phyloP scores from a whole-genome alignment of 2,797 vertebrate genomes.

The Chelon auratus region DNA sequence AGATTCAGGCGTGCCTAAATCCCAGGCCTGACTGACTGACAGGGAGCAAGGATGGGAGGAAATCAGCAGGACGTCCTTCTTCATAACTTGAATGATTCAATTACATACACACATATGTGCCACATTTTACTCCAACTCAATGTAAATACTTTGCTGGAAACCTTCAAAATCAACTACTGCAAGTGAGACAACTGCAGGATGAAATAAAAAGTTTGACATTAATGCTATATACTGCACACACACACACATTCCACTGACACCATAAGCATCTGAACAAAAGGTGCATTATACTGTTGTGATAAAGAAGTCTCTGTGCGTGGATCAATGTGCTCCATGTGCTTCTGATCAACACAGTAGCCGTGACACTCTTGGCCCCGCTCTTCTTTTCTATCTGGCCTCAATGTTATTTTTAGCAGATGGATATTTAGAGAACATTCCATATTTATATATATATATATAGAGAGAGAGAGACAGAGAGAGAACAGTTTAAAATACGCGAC shows the following conservation, averaged over 20 bases:
- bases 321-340: conserved; percentile 78
- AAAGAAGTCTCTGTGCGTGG: conserved; percentile 68
- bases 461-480: too few species aligned
- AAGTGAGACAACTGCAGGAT: conserved; percentile 17
- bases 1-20: background rate
- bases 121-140: conserved; percentile 22
- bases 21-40: conserved; percentile 8
- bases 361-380: conserved; percentile 46
- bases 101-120: conserved; percentile 9
- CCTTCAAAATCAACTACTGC: conserved; percentile 7
- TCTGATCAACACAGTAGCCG: conserved; percentile 65
- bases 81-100: conserved; percentile 11
- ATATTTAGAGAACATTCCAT: conserved; percentile 23
- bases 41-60: conserved; percentile 14
- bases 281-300: conserved; percentile 66
- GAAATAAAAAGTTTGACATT: conserved; percentile 46
- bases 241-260: conserved; percentile 58
- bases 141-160: conserved; percentile 3
- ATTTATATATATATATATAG: background rate
- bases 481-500: conserved; percentile 16
- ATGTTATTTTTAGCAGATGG: conserved; percentile 32
- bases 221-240: conserved; percentile 61
- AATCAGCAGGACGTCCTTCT: conserved; percentile 13
- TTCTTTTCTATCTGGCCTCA: conserved; percentile 41
- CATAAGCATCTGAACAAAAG: conserved; percentile 72